Base-by-base conservation (phyloP, 1,140 invertebrate genomes). In the Lasaia peninsularis region DNA sequence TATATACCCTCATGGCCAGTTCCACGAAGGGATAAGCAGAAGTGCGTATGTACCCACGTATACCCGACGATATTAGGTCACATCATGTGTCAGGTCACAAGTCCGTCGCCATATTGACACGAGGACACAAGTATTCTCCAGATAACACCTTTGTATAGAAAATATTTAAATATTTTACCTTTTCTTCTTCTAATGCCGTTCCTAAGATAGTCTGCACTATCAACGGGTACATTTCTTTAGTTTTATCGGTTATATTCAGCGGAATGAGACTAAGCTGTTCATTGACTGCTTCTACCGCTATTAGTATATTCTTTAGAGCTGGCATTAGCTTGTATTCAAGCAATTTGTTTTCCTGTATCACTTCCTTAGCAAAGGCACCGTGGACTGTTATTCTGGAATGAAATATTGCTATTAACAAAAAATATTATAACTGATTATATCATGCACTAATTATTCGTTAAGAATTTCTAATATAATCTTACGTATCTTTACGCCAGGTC, bases 361-460 rank as follows among this genome's bases (percentile, higher is more conserved):
- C 80, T 67, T 89, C 87, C 58, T 83, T 83, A 3, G 89, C 86
- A 53, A 90, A 55, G 0, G 81, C 80, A n/a, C 84, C 86, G 51
- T 90, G 86, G 10, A 86, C 58, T 24, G 84, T 82, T 67, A 90
- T 80, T 56, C 89, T 90, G 62, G 53, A 82, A 80, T 32, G 44
- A 12, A 16, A 16, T 44, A 56, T 61, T 16, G 24, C 24, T 6
- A 28, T 28, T 6, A 28, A 28, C 5, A 18, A n/a, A 31, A 33
- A 34, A 40, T 20, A 18, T 6, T 61, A 28, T 9, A 14, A 18
- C 9, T n/a, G n/a, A n/a, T n/a, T n/a, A n/a, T n/a, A n/a, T n/a
- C n/a, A n/a, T n/a, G n/a, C n/a, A n/a, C n/a, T n/a, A n/a, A n/a
- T n/a, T n/a, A n/a, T n/a, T n/a, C n/a, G n/a, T n/a, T n/a, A n/a